phyloP scores from a whole-genome alignment of 2,888 invertebrate genomes.

The Agonopterix subpropinquella region DNA sequence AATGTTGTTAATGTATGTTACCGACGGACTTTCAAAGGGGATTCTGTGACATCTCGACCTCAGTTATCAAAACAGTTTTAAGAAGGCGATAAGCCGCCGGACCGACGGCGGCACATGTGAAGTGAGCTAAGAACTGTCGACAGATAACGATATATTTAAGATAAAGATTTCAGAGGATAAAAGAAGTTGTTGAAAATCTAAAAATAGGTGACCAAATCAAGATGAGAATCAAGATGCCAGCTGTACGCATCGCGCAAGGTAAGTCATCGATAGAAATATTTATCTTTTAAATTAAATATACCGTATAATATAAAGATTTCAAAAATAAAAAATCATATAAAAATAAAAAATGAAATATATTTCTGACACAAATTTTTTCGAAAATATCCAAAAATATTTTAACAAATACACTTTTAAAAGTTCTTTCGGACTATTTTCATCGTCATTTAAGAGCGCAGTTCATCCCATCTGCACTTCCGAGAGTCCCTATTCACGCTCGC shows the following conservation, averaged over 20 bases:
- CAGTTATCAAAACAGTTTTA: slow-evolving; percentile 58
- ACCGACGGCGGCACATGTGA: slow-evolving; percentile 70
- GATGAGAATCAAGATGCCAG: slow-evolving; percentile 99
- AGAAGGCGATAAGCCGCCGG: slow-evolving; percentile 63
- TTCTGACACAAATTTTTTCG: not conserved
- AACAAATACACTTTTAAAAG: not conserved
- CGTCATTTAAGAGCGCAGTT: slow-evolving; percentile 23
- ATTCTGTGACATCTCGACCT: slow-evolving; percentile 47
- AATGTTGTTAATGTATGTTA: slow-evolving; percentile 31
- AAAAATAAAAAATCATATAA: not conserved
- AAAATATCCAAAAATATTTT: not conserved
- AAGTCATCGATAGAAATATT: slow-evolving; percentile 44
- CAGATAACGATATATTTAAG: slow-evolving; percentile 49
- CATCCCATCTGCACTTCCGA: slow-evolving; percentile 30
- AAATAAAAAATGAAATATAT: not conserved
- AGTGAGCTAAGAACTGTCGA: slow-evolving; percentile 58
- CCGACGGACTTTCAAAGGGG: slow-evolving; percentile 59
- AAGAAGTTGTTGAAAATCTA: slow-evolving; percentile 63
- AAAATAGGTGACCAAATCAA: slow-evolving; percentile 80
- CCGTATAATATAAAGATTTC: not conserved
- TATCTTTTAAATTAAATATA: not conserved
- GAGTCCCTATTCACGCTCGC: slow-evolving; percentile 51
- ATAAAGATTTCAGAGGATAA: slow-evolving; percentile 60
- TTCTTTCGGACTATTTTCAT: slow-evolving; percentile 1
- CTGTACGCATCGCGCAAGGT: slow-evolving; percentile 98